Conservation (phyloP, 2,888 invertebrate species). For the Yponomeuta cagnagella region DNA sequence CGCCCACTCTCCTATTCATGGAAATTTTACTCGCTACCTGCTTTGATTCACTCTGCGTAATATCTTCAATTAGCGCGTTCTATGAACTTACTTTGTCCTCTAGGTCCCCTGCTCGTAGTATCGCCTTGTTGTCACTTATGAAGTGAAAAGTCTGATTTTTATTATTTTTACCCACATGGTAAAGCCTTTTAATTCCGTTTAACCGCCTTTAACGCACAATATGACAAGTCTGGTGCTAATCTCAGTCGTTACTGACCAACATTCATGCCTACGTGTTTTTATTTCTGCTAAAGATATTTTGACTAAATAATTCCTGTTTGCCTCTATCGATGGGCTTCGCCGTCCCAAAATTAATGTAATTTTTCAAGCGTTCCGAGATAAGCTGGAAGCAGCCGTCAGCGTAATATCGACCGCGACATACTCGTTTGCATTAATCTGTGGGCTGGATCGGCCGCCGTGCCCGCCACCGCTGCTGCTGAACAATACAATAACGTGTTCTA, state of each 20-base stretch:
- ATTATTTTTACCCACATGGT: too few relatives aligned
- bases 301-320: too few relatives aligned
- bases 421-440: not conserved
- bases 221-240: too few relatives aligned
- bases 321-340: too few relatives aligned
- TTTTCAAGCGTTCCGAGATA: not conserved
- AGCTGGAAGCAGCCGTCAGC: not conserved
- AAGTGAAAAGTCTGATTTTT: too few relatives aligned
- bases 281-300: too few relatives aligned
- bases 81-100: not conserved
- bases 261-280: too few relatives aligned
- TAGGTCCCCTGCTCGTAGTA: not conserved
- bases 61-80: not conserved
- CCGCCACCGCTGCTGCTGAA: not conserved
- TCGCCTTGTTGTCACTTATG: too few relatives aligned
- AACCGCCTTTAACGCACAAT: too few relatives aligned
- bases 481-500: not conserved
- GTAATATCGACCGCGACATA: not conserved
- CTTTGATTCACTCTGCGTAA: not conserved
- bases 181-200: too few relatives aligned
- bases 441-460: not conserved
- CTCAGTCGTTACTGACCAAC: too few relatives aligned
- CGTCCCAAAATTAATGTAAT: not conserved
- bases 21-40: not conserved
- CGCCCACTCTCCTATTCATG: too few relatives aligned